A percentile compares a stretch with the other conserved stretches of the same genome.
Conservation (phyloP, 2,113 vertebrate genomes). For the Dinomys branickii region DNA sequence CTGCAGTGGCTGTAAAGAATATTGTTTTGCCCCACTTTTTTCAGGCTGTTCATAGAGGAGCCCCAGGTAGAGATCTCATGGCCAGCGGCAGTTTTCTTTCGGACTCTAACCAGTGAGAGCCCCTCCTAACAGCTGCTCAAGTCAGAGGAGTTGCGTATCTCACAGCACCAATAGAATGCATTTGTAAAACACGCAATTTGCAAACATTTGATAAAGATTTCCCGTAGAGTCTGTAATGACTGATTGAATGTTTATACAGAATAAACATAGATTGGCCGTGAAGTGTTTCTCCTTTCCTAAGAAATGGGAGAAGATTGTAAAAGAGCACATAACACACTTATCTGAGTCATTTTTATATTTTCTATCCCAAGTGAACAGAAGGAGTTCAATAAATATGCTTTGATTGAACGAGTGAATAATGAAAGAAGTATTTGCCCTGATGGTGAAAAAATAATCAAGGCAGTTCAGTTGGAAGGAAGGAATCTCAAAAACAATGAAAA, state of each 20-base stretch:
- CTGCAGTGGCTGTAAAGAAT: background rate
- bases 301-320: background rate
- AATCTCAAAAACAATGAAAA: background rate
- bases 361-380: background rate
- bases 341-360: background rate
- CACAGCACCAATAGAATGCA: background rate
- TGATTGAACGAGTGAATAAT: slow-evolving; percentile 51
- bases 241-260: background rate
- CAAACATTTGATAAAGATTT: background rate
- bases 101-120: background rate
- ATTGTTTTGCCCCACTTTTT: fast-evolving
- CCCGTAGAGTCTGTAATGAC: background rate
- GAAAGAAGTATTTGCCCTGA: background rate
- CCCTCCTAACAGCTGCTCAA: background rate
- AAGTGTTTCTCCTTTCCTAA: background rate
- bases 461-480: background rate
- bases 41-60: background rate
- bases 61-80: background rate
- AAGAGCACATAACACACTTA: background rate
- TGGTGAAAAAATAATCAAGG: background rate
- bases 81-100: background rate
- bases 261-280: background rate
- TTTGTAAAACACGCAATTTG: background rate
- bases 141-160: background rate
- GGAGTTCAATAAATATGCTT: background rate